Base-by-base conservation (phyloP, 2,113 vertebrate species). In the Ciconia maguari region DNA sequence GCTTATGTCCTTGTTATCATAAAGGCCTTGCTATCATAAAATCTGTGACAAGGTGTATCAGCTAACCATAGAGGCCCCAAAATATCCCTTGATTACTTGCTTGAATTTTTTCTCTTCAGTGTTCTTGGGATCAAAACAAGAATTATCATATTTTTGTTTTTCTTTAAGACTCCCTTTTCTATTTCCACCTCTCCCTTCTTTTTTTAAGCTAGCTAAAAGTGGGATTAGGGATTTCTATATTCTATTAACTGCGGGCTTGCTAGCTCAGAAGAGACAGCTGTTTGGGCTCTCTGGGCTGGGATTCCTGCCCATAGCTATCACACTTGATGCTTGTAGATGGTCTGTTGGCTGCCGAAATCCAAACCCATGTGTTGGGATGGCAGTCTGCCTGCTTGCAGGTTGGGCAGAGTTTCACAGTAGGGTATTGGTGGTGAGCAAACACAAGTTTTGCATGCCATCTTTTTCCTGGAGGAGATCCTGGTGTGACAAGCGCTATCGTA, bases 321-420 rank as follows among this genome's bases (percentile, higher is more conserved):
- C 81, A 48, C 92, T 97, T 84, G 94, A 95, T 96, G 95, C 94
- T 96, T 97, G 48, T 81, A 96, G 95, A 97, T 96, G 85, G 94
- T 97, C 96, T 96, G 91, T 97, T 98, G 97, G 97, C 98, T 97
- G 97, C 94, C 4, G 72, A 96, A 96, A 92, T 82, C 93, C 89
- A 54, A 85, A 95, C 80, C 97, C 97, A 95, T 92, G 97, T 98
- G 96, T 96, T 84, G 38, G 26, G 19, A 83, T 97, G 97, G 97
- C 97, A 97, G 64, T 90, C 69, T 96, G 97, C 97, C 97, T 96
- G 71, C 22, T 6, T 79, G 34, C 76, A 92, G 91, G 92, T 97
- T 97, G 96, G 96, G 91, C 94, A 87, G 76, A 91, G 64, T 97
- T 96, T 94, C 89, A 84, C 91, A 84, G 93, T 83, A 71, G 89